Evolutionary conservation across 1,140 invertebrate species (phyloP).

Genomic region (Araneus ventricosus): DNA sequence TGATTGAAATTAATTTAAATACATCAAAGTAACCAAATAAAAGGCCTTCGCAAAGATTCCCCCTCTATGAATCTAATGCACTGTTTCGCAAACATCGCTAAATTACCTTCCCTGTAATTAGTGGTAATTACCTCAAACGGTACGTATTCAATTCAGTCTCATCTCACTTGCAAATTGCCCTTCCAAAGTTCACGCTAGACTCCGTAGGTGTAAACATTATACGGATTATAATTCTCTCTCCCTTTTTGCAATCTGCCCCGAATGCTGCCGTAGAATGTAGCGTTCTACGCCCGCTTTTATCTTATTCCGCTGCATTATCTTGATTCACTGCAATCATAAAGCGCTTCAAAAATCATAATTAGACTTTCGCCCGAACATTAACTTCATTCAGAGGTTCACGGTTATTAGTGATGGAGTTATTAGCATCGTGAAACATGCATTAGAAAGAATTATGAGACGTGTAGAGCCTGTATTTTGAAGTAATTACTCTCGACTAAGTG

Average conservation of each 20-base stretch:
- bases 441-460: constrained; percentile 29
- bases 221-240: neutral
- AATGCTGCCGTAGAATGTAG: neutral
- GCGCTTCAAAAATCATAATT: constrained; percentile 58
- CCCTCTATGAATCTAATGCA: constrained; percentile 1
- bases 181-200: neutral
- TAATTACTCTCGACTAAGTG: constrained; percentile 35
- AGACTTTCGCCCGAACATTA: neutral
- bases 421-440: constrained; percentile 28
- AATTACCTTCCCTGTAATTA: constrained; percentile 61
- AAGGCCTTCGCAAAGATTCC: neutral
- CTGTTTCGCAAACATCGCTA: constrained; percentile 56
- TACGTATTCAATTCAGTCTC: constrained; percentile 55
- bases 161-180: constrained; percentile 63
- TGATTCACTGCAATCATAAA: constrained; percentile 43
- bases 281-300: neutral
- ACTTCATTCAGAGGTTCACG: constrained; percentile 6
- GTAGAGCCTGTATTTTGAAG: neutral
- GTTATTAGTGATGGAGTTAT: constrained; percentile 61
- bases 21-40: neutral
- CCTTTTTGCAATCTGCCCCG: neutral
- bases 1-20: neutral
- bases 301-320: constrained; percentile 9
- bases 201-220: constrained; percentile 31
- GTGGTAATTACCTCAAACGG: constrained; percentile 59